These are phyloP conservation scores for Ridgeia piscesae DNA, from an alignment of 1,140 invertebrate species.

Conservation along the genomic window DNA sequence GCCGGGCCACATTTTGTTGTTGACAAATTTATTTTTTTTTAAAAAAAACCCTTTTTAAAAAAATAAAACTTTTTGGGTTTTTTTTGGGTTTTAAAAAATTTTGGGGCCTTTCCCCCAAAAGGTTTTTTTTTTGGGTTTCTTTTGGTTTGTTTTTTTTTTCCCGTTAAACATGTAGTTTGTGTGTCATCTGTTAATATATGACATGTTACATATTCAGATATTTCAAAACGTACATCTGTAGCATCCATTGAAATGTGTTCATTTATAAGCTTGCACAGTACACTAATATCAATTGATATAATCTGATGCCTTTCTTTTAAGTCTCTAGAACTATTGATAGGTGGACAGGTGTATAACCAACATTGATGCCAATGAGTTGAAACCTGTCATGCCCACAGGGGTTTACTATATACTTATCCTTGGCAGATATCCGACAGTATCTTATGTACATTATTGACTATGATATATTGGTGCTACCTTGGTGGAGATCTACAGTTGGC, in stretches of 20 bases:
- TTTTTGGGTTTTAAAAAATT: too few species aligned
- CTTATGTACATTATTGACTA: neutral
- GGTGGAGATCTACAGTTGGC: neutral
- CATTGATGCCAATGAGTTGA: too few species aligned
- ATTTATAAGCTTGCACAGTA: neutral
- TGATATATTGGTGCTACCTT: neutral
- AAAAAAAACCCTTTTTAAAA: too few species aligned
- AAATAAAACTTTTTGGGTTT: too few species aligned
- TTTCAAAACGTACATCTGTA: neutral
- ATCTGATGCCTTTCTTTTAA: neutral
- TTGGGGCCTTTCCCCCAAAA: too few species aligned
- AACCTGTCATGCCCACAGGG: too few species aligned
- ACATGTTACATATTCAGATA: neutral
- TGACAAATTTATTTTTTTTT: too few species aligned
- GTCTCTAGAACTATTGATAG: neutral
- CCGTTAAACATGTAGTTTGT: neutral
- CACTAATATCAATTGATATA: neutral
- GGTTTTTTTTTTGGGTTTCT: too few species aligned
- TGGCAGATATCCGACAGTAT: neutral
- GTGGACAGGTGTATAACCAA: too few species aligned
- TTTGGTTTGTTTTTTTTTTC: too few species aligned
- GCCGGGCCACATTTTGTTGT: too few species aligned
- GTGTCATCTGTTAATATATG: neutral
- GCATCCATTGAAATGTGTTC: neutral
- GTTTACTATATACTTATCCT: neutral